phyloP scores from a whole-genome alignment of 2,797 vertebrate species.

The Graptemys geographica region DNA sequence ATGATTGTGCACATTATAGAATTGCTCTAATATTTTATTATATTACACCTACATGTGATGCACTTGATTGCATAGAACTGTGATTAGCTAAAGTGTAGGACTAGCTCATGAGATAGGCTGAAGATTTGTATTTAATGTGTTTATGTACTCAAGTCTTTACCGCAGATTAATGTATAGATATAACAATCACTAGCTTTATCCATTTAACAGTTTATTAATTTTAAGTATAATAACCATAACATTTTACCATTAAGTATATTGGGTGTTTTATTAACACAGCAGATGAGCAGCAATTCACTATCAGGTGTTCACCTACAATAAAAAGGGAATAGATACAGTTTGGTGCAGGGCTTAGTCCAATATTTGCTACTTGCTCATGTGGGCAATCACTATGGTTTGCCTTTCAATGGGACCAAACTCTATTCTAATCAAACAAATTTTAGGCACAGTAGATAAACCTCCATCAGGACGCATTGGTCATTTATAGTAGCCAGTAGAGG shows the following conservation, averaged over 20 bases:
- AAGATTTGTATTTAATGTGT: not conserved
- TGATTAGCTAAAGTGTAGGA: not conserved
- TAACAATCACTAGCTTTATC: not conserved
- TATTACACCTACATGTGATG: not conserved
- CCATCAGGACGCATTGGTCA: not conserved
- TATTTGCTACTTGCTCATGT: not conserved
- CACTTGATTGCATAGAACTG: not conserved
- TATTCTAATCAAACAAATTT: not conserved
- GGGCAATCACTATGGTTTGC: not conserved
- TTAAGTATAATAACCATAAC: not conserved
- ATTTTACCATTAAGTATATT: not conserved
- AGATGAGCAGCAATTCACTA: not conserved
- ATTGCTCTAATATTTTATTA: not conserved
- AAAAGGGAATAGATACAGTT: not conserved
- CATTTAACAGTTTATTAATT: conserved; percentile 16
- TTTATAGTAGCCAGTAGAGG: not conserved
- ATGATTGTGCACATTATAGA: not conserved
- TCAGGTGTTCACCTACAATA: not conserved
- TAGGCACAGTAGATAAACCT: not conserved
- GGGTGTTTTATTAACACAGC: not conserved
- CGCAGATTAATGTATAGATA: not conserved
- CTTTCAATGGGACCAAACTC: not conserved
- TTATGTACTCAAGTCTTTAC: not conserved
- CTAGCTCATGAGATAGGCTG: not conserved
- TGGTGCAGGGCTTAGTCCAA: not conserved